Conservation (phyloP, 2,113 vertebrate genomes). For the Shinisaurus crocodilurus region DNA sequence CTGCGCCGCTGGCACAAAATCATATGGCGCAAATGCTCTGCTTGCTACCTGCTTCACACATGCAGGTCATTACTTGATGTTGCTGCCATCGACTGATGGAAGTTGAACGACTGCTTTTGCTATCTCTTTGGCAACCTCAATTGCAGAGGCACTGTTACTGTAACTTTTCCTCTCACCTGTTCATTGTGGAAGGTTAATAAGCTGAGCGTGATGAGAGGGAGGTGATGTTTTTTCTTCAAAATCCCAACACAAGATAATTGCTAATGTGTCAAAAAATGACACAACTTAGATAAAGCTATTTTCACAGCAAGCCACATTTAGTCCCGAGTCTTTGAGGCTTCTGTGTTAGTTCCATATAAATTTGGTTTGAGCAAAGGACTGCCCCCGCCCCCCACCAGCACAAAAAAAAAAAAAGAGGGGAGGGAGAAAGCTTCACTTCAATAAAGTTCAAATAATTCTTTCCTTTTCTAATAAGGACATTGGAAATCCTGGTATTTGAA, state of each 20-base stretch:
- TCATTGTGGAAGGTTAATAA: slow-evolving; percentile 8
- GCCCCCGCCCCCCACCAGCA: not conserved
- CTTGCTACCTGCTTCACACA: not conserved
- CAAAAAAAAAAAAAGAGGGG: not conserved
- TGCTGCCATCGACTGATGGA: not conserved
- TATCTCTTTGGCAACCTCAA: not conserved
- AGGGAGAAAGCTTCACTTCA: not conserved
- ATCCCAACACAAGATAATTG: slow-evolving; percentile 16
- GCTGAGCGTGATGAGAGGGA: not conserved
- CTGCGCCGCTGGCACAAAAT: not conserved
- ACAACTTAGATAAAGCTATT: slow-evolving; percentile 5
- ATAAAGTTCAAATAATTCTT: slow-evolving; percentile 28
- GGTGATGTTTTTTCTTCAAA: slow-evolving; percentile 14
- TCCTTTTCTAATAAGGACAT: not conserved
- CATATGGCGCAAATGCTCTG: not conserved
- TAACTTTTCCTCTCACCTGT: not conserved
- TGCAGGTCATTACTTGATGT: not conserved
- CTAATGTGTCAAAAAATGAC: slow-evolving; percentile 23
- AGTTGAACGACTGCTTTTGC: not conserved
- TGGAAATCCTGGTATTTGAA: slow-evolving; percentile 1
- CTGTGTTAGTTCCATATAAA: slow-evolving; percentile 7
- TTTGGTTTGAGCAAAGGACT: not conserved
- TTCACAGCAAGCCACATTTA: not conserved
- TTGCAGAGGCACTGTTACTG: not conserved
- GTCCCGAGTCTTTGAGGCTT: slow-evolving; percentile 5